phyloP scores from a whole-genome alignment of 2,888 invertebrate species.

The Drosophila ezoana region DNA sequence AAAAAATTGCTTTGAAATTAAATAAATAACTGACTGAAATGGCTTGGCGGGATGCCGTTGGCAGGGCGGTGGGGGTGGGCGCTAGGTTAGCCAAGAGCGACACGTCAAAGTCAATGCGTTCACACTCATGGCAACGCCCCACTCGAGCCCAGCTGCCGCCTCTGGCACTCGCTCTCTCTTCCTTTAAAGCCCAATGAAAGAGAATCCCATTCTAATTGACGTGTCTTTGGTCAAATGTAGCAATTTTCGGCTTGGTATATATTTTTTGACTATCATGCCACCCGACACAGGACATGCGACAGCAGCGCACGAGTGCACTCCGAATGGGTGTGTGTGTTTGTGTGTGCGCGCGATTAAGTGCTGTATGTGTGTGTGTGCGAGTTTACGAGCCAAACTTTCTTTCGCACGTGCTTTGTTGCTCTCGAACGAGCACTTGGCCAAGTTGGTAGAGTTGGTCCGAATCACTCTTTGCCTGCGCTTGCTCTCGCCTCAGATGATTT shows the following conservation, averaged over 20 bases:
- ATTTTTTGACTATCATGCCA: constrained; percentile 50
- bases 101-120: constrained; percentile 55
- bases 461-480: constrained; percentile 26
- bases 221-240: constrained; percentile 71
- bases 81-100: constrained; percentile 15
- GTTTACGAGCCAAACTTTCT: constrained; percentile 40
- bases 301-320: constrained; percentile 57
- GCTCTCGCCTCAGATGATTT: constrained; percentile 7
- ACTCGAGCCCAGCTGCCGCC: background rate
- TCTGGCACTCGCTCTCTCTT: background rate
- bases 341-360: constrained; percentile 27
- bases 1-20: constrained; percentile 68
- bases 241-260: constrained; percentile 49
- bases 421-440: constrained; percentile 26
- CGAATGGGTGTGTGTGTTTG: constrained; percentile 39
- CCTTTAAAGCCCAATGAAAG: constrained; percentile 26
- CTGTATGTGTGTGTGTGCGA: constrained; percentile 25
- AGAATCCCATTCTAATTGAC: constrained; percentile 66
- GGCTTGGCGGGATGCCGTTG: constrained; percentile 8
- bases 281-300: constrained; percentile 57
- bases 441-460: constrained; percentile 36
- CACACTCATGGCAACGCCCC: constrained; percentile 43
- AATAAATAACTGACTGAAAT: constrained; percentile 57
- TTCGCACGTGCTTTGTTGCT: constrained; percentile 61
- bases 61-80: background rate